Evolutionary conservation across 2,113 vertebrate genomes (phyloP).

Genomic region (Brachyhypopomus occidentalis): DNA sequence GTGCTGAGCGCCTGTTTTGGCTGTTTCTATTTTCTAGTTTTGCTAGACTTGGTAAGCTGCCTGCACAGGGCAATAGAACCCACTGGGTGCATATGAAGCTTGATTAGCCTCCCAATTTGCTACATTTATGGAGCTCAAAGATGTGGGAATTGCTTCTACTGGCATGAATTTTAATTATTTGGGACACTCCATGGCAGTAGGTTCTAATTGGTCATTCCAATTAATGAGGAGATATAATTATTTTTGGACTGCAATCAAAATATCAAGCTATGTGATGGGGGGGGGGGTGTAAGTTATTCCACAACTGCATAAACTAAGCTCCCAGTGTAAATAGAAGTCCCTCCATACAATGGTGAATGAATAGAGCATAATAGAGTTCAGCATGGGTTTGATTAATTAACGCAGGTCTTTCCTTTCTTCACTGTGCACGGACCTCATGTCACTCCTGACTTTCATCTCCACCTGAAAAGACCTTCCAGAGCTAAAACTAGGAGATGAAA

Average conservation of each 20-base stretch:
- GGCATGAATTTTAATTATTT: neutral
- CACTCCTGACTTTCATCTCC: conserved; percentile 55
- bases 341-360: neutral
- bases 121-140: too few species aligned
- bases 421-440: conserved; percentile 37
- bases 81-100: too few species aligned
- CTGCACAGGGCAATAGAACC: too few species aligned
- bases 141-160: neutral
- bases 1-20: too few species aligned
- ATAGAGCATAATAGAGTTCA: conserved; percentile 31
- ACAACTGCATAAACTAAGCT: neutral
- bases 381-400: conserved; percentile 51
- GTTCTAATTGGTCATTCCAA: too few species aligned
- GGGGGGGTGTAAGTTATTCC: too few species aligned
- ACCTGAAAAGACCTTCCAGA: conserved; percentile 51
- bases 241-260: too few species aligned
- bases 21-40: too few species aligned
- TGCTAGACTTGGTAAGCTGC: too few species aligned
- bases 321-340: neutral
- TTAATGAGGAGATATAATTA: too few species aligned
- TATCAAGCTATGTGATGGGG: neutral
- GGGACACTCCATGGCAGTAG: neutral
- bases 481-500: conserved; percentile 42
- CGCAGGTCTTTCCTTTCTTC: conserved; percentile 31
- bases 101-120: too few species aligned